Conservation (phyloP, 2,113 vertebrate species). For the Mungos mungo region DNA sequence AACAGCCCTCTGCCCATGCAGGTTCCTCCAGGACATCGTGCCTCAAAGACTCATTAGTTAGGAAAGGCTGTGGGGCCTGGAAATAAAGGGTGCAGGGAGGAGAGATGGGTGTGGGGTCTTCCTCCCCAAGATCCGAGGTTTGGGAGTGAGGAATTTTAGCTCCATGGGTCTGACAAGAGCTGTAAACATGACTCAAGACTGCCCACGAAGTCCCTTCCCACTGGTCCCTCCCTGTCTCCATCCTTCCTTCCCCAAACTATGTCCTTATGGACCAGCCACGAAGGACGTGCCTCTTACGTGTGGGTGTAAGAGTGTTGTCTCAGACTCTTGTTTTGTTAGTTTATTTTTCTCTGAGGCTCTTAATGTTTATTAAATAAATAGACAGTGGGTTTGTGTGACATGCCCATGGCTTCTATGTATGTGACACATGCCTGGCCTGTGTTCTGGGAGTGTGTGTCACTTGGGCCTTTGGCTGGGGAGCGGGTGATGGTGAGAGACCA, state of each 20-base stretch:
- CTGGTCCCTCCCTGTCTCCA: not conserved
- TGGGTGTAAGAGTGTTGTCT: constrained; percentile 37
- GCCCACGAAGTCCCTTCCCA: not conserved
- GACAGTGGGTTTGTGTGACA: constrained; percentile 42
- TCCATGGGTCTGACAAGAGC: not conserved
- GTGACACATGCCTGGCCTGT: constrained; percentile 58
- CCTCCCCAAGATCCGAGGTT: not conserved
- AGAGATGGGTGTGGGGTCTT: not conserved
- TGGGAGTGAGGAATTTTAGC: not conserved
- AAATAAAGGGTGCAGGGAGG: not conserved
- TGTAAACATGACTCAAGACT: not conserved
- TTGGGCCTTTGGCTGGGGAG: constrained; percentile 49
- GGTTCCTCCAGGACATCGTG: not conserved
- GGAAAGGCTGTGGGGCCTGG: not conserved
- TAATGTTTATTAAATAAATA: constrained; percentile 72
- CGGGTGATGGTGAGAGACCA: constrained; percentile 22
- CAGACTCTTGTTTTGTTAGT: constrained; percentile 53
- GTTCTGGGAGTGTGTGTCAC: constrained; percentile 55
- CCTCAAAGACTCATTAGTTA: not conserved
- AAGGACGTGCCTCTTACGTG: not conserved
- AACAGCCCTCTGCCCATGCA: not conserved
- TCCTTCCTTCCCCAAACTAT: not conserved
- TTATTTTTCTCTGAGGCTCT: constrained; percentile 63
- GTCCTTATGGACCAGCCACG: not conserved
- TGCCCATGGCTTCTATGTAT: constrained; percentile 39